phyloP scores from a whole-genome alignment of 2,888 invertebrate genomes.

The Brachynemurus nebulosus region DNA sequence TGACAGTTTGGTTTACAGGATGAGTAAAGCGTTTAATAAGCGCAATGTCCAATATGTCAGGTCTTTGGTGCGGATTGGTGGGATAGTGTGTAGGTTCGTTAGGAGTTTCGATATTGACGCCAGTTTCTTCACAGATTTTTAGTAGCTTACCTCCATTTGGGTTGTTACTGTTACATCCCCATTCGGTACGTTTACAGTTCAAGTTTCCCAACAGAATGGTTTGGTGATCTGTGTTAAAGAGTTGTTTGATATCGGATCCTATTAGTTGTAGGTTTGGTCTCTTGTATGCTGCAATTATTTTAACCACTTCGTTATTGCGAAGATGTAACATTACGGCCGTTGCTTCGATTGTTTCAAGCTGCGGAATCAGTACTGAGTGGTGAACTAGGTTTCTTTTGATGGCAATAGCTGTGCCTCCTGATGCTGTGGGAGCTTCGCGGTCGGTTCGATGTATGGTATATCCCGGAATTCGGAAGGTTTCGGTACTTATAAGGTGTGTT shows the following conservation, averaged over 20 bases:
- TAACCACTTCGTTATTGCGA: too few relatives aligned
- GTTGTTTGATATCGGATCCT: neutral
- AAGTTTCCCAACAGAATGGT: neutral
- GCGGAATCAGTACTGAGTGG: too few relatives aligned
- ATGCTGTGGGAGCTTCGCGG: too few relatives aligned
- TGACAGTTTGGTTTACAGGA: neutral
- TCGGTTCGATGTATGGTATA: too few relatives aligned
- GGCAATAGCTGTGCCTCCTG: too few relatives aligned
- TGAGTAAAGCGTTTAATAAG: neutral
- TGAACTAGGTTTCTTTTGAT: too few relatives aligned
- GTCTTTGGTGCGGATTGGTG: neutral
- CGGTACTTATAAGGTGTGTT: too few relatives aligned
- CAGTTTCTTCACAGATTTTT: neutral
- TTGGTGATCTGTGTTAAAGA: neutral
- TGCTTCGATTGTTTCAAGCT: too few relatives aligned
- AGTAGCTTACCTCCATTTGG: neutral
- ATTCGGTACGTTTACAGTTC: neutral
- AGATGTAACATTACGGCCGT: too few relatives aligned
- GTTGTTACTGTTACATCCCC: neutral
- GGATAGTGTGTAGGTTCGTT: neutral
- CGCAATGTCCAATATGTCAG: neutral
- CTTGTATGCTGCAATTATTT: too few relatives aligned
- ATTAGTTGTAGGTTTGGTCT: neutral
- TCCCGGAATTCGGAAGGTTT: too few relatives aligned
- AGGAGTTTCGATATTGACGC: neutral